Evolutionary conservation across 2,113 vertebrate genomes (phyloP).

Genomic region (Brachyhypopomus gauderio): DNA sequence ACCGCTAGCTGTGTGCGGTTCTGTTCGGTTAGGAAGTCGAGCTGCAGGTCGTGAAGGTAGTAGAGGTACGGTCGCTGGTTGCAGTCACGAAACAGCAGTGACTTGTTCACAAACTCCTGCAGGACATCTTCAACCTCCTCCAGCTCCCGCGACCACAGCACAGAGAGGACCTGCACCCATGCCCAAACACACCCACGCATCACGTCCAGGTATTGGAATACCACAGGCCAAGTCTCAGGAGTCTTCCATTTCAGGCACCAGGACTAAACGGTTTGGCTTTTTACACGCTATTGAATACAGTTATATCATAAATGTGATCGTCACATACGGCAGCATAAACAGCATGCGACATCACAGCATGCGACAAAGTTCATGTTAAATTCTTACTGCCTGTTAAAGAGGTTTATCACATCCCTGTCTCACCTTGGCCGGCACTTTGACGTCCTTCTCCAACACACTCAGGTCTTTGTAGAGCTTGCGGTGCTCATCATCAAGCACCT

Average conservation of each 20-base stretch:
- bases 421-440: constrained; percentile 94
- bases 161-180: constrained; percentile 81
- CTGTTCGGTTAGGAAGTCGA: constrained; percentile 92
- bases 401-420: neutral
- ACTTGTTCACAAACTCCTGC: constrained; percentile 94
- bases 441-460: constrained; percentile 87
- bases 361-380: too few species aligned
- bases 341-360: too few species aligned
- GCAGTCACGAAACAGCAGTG: constrained; percentile 88
- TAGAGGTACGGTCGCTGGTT: constrained; percentile 87
- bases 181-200: neutral
- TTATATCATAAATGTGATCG: too few species aligned
- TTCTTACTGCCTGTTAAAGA: neutral
- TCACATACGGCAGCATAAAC: too few species aligned
- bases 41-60: constrained; percentile 95
- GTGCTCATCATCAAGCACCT: constrained; percentile 83
- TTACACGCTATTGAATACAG: too few species aligned
- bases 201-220: neutral
- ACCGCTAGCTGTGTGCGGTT: constrained; percentile 86
- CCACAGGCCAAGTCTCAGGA: neutral
- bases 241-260: neutral
- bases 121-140: constrained; percentile 95
- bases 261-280: too few species aligned
- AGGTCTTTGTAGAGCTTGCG: constrained; percentile 88
- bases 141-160: constrained; percentile 90